phyloP scores from a whole-genome alignment of 2,888 invertebrate genomes.

The Tenthredo amoena region DNA sequence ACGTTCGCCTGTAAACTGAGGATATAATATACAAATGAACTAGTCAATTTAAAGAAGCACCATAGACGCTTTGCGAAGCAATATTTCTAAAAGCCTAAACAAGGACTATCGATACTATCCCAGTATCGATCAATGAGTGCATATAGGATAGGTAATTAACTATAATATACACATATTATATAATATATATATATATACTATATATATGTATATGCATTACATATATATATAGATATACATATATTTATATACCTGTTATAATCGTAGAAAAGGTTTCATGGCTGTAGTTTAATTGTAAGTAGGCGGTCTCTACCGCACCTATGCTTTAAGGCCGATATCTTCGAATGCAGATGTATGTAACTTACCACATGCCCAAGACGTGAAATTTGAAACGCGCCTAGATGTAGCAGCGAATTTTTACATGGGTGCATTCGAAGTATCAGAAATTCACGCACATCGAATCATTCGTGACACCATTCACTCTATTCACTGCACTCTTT shows the following conservation, averaged over 20 bases:
- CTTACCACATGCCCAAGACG: neutral
- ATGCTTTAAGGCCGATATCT: slow-evolving; percentile 32
- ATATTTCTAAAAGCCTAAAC: slow-evolving; percentile 64
- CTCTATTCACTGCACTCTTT: slow-evolving; percentile 46
- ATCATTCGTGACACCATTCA: slow-evolving; percentile 43
- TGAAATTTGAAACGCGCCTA: neutral
- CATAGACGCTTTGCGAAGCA: slow-evolving; percentile 69
- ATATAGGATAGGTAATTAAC: slow-evolving; percentile 39
- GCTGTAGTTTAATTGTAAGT: slow-evolving; percentile 43
- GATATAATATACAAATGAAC: slow-evolving; percentile 62
- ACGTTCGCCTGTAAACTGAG: slow-evolving; percentile 17
- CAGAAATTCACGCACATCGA: slow-evolving; percentile 52
- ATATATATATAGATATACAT: neutral
- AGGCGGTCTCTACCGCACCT: slow-evolving; percentile 29
- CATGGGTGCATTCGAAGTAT: slow-evolving; percentile 1
- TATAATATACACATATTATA: slow-evolving; percentile 34
- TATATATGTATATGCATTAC: neutral
- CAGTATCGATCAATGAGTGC: slow-evolving; percentile 55
- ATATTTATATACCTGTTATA: slow-evolving; percentile 22
- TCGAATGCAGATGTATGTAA: neutral
- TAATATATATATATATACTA: neutral
- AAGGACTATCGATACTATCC: slow-evolving; percentile 58
- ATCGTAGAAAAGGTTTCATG: slow-evolving; percentile 31
- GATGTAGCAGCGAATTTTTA: neutral
- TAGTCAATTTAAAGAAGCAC: slow-evolving; percentile 73